These are phyloP conservation scores for Microcebus griseorufus DNA, from an alignment of 2,113 vertebrate genomes.

Conservation along the genomic window DNA sequence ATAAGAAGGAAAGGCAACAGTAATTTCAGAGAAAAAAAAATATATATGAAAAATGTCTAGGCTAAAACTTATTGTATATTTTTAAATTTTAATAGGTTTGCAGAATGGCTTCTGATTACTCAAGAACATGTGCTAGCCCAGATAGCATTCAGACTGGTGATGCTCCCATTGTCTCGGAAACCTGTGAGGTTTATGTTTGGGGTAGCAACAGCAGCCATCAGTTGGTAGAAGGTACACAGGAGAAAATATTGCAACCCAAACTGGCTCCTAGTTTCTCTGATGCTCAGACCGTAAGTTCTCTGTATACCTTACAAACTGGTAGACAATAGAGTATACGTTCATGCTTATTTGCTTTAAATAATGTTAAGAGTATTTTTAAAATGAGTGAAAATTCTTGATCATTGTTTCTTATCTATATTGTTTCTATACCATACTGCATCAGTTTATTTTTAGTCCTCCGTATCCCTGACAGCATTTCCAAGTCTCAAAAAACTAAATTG, in stretches of 20 bases:
- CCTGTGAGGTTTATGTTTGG: slow-evolving; percentile 96
- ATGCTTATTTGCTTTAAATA: slow-evolving; percentile 9
- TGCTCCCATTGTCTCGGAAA: slow-evolving; percentile 93
- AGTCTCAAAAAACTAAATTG: slow-evolving; percentile 50
- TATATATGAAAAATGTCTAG: slow-evolving; percentile 16
- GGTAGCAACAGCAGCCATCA: slow-evolving; percentile 93
- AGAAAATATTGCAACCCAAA: slow-evolving; percentile 92
- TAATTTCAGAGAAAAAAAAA: slow-evolving; percentile 41
- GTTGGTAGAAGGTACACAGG: slow-evolving; percentile 91
- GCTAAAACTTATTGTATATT: slow-evolving; percentile 32
- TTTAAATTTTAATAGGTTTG: slow-evolving; percentile 87
- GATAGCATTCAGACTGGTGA: slow-evolving; percentile 96
- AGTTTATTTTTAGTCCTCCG: background rate
- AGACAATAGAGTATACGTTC: background rate
- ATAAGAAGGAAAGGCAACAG: slow-evolving; percentile 3
- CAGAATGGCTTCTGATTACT: slow-evolving; percentile 94
- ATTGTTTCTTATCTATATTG: slow-evolving; percentile 19
- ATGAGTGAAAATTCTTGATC: background rate
- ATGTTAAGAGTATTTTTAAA: slow-evolving; percentile 25
- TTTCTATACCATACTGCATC: background rate
- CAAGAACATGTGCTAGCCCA: slow-evolving; percentile 95
- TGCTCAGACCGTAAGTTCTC: slow-evolving; percentile 89
- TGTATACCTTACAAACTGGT: background rate
- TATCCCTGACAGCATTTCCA: background rate
- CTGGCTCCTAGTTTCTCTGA: slow-evolving; percentile 91